phyloP scores from a whole-genome alignment of 2,113 vertebrate genomes.

The Megaceryle torquata region DNA sequence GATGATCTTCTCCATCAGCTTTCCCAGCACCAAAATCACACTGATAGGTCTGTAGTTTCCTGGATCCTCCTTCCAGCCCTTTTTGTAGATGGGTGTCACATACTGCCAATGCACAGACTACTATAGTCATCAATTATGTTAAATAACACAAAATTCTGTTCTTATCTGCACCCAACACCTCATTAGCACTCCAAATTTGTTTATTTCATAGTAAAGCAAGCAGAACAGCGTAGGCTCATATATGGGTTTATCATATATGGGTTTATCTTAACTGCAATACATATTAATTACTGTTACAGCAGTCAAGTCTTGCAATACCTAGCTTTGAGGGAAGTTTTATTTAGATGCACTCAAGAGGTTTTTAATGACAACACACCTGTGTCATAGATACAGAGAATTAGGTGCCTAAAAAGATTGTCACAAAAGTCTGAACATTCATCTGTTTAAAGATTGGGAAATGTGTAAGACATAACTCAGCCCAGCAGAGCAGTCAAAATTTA shows the following conservation, averaged over 20 bases:
- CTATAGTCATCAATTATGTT: too few relatives aligned
- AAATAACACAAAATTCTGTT: not conserved
- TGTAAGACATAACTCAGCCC: not conserved
- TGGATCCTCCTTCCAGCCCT: too few relatives aligned
- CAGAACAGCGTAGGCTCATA: not conserved
- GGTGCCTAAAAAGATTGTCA: not conserved
- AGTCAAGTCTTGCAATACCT: not conserved
- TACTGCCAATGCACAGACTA: too few relatives aligned
- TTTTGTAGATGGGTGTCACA: too few relatives aligned
- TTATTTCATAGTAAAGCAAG: not conserved
- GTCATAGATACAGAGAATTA: not conserved
- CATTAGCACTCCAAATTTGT: not conserved
- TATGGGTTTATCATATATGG: not conserved
- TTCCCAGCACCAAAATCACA: too few relatives aligned
- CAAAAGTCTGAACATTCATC: not conserved
- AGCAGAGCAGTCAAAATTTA: not conserved
- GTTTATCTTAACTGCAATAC: not conserved
- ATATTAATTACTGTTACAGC: not conserved
- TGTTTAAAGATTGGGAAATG: not conserved
- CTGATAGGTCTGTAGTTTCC: too few relatives aligned
- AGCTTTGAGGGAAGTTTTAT: not conserved
- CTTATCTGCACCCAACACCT: not conserved
- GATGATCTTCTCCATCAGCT: too few relatives aligned
- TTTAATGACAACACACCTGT: not conserved
- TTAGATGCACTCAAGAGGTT: not conserved